Percentiles rank a stretch among this genome's conserved stretches.
Evolutionary conservation across 2,797 vertebrate species (phyloP).

Genomic region (Babyrousa celebensis): DNA sequence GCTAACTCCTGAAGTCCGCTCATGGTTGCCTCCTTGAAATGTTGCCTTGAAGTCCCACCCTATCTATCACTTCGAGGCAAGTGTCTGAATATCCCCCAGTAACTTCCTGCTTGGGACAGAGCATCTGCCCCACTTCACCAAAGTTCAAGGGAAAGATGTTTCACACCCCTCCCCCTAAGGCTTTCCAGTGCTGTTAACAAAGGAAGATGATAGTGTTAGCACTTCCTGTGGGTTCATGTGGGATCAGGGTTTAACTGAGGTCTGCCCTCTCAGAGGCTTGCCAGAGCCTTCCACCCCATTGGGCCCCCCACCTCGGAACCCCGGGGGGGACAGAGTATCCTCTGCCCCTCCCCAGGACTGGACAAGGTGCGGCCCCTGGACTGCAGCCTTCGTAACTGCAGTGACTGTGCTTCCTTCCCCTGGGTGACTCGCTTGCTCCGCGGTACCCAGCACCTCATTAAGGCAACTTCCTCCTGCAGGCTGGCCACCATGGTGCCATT

Average conservation of each 20-base stretch:
- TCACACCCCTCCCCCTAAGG: neutral
- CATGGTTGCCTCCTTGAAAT: neutral
- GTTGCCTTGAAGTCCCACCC: neutral
- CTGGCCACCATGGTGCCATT: neutral
- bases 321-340: too few species aligned
- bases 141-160: neutral
- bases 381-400: neutral
- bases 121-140: neutral
- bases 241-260: neutral
- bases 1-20: neutral
- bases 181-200: neutral
- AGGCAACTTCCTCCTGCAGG: neutral
- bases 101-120: constrained; percentile 48
- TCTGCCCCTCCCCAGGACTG: neutral
- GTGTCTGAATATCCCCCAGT: neutral
- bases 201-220: neutral
- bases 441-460: neutral
- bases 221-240: constrained; percentile 42
- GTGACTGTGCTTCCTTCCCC: neutral
- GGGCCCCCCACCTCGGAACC: too few species aligned
- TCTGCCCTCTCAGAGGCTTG: neutral
- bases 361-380: neutral
- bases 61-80: neutral
- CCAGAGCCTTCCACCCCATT: neutral
- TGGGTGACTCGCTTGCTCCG: neutral